Evolutionary conservation across 2,113 vertebrate species (phyloP), one percentile per base, ranked within the genome.

Genomic region (Cryptomyrus ogoouensis): DNA sequence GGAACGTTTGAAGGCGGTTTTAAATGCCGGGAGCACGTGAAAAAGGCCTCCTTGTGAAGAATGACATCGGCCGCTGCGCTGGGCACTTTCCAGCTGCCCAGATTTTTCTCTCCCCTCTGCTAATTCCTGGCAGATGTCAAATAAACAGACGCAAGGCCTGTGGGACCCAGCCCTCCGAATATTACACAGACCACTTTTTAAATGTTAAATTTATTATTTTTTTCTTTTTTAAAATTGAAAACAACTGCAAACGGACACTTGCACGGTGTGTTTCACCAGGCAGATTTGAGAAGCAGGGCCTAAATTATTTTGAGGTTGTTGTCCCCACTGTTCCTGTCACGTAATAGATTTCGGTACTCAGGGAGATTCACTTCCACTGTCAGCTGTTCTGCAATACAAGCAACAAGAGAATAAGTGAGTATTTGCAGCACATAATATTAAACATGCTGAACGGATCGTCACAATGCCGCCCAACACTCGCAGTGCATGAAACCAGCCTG

Each of bases 111-210:
- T 88, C 84, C 24, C 53, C 62, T 56, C 62, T 84, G 77, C 85
- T 91, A 92, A 92, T 89, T 91, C 89, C 89, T 77, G 90, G 91
- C 92, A 92, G 91, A 91, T 92, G 88, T 91, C 89, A 89, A 77
- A 27, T 91, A 88, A 90, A 91, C 88, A 56, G 84, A 44, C 85
- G 1, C 31, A 7, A 8, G 70, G 27, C 70, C 44, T 52, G 27
- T 12, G 50, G 46, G 77, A 87, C 21, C 21, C 10, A 52, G 12
- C 47, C n/a, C 35, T 53, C 49, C 13, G 66, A 52, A 80, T 85
- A 80, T n/a, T 88, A 80, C 35, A 19, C 89, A 90, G 85, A 80
- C 13, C 62, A 42, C 46, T 35, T 88, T 90, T 88, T 52, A 42
- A 47, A 53, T 46, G 66, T 47, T 8, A 62, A 46, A 44, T 88